These are phyloP conservation scores for Polydrusus tereticollis DNA, from an alignment of 2,888 invertebrate genomes.

Conservation along the genomic window DNA sequence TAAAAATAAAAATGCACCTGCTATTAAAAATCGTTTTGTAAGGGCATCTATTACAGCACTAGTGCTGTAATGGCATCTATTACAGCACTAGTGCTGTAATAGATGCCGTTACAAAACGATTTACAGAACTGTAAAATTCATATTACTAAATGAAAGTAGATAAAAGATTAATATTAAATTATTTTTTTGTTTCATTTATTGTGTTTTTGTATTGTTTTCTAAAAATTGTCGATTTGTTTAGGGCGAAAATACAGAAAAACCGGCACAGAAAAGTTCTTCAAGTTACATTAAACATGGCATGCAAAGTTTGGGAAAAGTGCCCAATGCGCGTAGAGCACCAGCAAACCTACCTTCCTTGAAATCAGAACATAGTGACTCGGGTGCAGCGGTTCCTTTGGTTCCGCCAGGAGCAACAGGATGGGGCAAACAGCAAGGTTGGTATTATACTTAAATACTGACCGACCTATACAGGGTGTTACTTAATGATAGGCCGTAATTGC, in stretches of 20 bases:
- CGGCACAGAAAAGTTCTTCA: conserved; percentile 89
- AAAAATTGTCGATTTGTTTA: conserved; percentile 59
- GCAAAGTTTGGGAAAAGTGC: conserved; percentile 99
- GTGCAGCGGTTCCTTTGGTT: conserved; percentile 83
- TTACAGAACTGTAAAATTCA: too few species aligned
- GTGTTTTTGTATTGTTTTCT: too few species aligned
- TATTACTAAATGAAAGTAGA: too few species aligned
- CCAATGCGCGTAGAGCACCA: conserved; percentile 97
- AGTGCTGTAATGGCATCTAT: neutral
- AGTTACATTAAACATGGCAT: conserved; percentile 97
- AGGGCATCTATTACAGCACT: too few species aligned
- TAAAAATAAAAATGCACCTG: too few species aligned
- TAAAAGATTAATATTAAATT: neutral
- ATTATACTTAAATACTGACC: too few species aligned
- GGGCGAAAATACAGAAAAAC: conserved; percentile 90
- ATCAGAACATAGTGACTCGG: conserved; percentile 89
- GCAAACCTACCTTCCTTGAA: conserved; percentile 99
- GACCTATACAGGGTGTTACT: too few species aligned
- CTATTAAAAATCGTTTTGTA: too few species aligned
- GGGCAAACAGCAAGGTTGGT: conserved; percentile 69
- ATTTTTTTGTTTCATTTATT: neutral
- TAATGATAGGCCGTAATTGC: too few species aligned
- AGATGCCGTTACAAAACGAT: too few species aligned
- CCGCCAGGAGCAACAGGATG: conserved; percentile 86
- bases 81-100: neutral